Evolutionary conservation across 2,113 vertebrate species (phyloP), one percentile per base, ranked within the genome.

Genomic region (Entelurus aequoreus): DNA sequence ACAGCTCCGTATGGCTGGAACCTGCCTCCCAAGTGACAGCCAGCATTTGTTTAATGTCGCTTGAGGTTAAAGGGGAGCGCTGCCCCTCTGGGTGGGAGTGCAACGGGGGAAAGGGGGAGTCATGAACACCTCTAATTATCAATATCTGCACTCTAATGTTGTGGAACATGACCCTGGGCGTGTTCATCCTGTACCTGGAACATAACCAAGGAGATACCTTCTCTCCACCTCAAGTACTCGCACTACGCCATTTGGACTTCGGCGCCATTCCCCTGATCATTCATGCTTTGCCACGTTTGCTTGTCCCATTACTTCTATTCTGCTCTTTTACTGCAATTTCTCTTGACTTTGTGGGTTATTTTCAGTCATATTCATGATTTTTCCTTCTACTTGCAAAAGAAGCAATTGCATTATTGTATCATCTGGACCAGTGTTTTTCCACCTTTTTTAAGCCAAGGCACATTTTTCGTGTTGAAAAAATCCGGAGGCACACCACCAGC

Each of bases 21-120:
- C 86, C 82, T 84, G 82, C 77, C 77, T 85, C 78, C 71, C 28
- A 75, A 37, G 66, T 89, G 90, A 88, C 90, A 89, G 83, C 80
- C 82, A 83, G 82, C 86, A 90, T 88, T 89, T 90, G 88, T 88
- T 92, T 88, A 90, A 88, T 88, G 85, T 87, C 80, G 88, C 89
- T 88, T 88, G 88, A 87, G 89, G 90, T 91, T 89, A 90, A 90
- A 89, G 90, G 86, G 82, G 84, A 87, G 84, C 82, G 76, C 76
- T 72, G 71, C 79, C 84, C 84, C 83, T 75, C 62, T 28, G 73
- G 78, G n/a, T 15, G 13, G 15, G 14, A 5, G 2, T 9, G 47
- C 21, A 28, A 42, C 5, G 37, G n/a, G 40, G 47, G 21, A 75
- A 71, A 74, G 36, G 72, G 69, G 66, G 51, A 84, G 86, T 83